A percentile compares a stretch with the other conserved stretches of the same genome.
Conservation (phyloP, 2,113 vertebrate species). For the Pachycephala philippinensis region DNA sequence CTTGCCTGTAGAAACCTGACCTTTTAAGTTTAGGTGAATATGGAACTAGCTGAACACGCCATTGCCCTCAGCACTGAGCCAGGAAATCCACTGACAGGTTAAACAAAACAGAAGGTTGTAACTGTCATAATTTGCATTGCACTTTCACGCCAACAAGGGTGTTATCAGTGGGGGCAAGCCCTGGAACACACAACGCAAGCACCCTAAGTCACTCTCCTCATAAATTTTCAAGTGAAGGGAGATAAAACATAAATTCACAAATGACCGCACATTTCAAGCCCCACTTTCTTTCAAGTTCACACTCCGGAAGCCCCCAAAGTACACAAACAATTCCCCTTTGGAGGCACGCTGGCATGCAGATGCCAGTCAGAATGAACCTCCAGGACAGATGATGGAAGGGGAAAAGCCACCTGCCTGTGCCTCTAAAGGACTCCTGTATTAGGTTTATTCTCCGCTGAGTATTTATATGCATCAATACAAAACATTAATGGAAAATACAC, state of each 20-base stretch:
- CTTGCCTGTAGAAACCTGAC: slow-evolving; percentile 83
- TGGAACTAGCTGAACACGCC: slow-evolving; percentile 81
- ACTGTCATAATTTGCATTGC: slow-evolving; percentile 89
- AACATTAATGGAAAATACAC: background rate
- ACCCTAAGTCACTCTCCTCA: slow-evolving; percentile 77
- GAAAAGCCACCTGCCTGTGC: slow-evolving; percentile 15
- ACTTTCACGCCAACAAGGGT: slow-evolving; percentile 88
- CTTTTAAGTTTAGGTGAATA: slow-evolving; percentile 85
- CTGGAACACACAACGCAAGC: slow-evolving; percentile 81
- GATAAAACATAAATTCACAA: slow-evolving; percentile 83
- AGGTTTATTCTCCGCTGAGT: background rate
- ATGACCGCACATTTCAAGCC: slow-evolving; percentile 66
- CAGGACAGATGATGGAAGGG: background rate
- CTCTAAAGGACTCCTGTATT: background rate
- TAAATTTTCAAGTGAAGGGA: slow-evolving; percentile 82
- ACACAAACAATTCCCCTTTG: slow-evolving; percentile 32
- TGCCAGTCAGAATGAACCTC: background rate
- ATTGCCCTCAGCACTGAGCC: slow-evolving; percentile 79
- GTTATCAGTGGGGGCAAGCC: slow-evolving; percentile 88
- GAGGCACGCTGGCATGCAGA: background rate
- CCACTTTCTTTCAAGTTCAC: slow-evolving; percentile 66
- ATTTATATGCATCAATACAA: background rate
- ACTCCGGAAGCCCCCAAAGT: slow-evolving; percentile 58
- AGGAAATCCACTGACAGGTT: slow-evolving; percentile 88
- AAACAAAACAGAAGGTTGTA: slow-evolving; percentile 90